A percentile compares a stretch with the other conserved stretches of the same genome.
These are phyloP conservation scores for Galeopterus variegatus DNA, from an alignment of 2,113 vertebrate species.

Conservation along the genomic window DNA sequence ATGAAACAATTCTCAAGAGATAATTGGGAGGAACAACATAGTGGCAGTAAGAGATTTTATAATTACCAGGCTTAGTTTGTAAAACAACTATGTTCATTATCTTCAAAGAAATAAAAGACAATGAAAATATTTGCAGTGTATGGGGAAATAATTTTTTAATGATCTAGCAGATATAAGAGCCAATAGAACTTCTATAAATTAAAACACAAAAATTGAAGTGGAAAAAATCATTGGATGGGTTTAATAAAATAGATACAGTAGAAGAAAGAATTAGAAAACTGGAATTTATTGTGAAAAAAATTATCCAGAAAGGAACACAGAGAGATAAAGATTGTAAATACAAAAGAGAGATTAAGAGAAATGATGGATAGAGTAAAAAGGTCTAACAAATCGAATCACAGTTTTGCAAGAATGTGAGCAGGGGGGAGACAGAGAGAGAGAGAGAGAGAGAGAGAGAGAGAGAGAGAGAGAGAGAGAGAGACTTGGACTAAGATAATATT, in stretches of 20 bases:
- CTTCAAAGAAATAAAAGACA: not conserved
- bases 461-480: not conserved
- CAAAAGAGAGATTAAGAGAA: not conserved
- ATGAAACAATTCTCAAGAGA: not conserved
- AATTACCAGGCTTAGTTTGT: slow-evolving; percentile 32
- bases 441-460: not conserved
- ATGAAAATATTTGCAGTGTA: not conserved
- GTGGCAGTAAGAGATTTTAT: slow-evolving; percentile 1
- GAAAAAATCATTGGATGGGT: not conserved
- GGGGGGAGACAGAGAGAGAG: not conserved
- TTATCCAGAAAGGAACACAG: not conserved
- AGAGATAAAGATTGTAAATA: slow-evolving; percentile 7
- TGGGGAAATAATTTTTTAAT: not conserved
- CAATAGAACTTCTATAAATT: not conserved
- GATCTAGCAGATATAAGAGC: not conserved
- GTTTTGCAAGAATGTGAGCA: not conserved
- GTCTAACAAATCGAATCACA: not conserved
- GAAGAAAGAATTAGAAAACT: not conserved
- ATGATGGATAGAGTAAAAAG: not conserved
- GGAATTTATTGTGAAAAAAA: not conserved
- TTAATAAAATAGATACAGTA: not conserved
- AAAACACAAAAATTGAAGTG: not conserved
- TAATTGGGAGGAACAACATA: not conserved
- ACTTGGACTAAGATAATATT: not conserved
- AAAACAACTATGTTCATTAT: not conserved